phyloP scores from a whole-genome alignment of 2,888 invertebrate species.

The Aphodius sticticus region DNA sequence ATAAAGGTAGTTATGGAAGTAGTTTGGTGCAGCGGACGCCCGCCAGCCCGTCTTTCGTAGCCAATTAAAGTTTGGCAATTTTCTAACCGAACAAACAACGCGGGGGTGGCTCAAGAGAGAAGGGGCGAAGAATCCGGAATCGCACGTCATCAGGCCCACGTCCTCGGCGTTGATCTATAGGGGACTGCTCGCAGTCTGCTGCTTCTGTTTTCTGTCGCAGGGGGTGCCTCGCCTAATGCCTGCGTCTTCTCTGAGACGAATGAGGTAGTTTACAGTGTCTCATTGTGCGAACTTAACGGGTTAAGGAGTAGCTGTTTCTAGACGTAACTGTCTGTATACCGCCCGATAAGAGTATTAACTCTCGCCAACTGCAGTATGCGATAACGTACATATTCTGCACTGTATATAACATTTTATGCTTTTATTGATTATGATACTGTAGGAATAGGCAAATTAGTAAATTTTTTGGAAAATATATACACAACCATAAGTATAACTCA shows the following conservation, averaged over 20 bases:
- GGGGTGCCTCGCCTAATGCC: conserved; percentile 21
- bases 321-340: conserved; percentile 12
- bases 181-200: background rate
- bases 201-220: conserved; percentile 14
- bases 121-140: conserved; percentile 27
- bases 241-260: conserved; percentile 15
- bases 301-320: conserved; percentile 11
- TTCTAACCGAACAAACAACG: conserved; percentile 47
- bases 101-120: conserved; percentile 34
- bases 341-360: conserved; percentile 22
- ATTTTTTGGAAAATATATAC: too few species aligned
- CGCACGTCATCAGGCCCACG: conserved; percentile 26
- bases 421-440: too few species aligned
- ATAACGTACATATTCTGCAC: background rate
- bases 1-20: conserved; percentile 43
- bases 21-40: conserved; percentile 40
- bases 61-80: conserved; percentile 52
- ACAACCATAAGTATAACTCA: too few species aligned
- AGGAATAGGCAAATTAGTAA: too few species aligned
- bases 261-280: conserved; percentile 22
- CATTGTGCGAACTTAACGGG: conserved; percentile 22
- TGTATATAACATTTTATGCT: background rate
- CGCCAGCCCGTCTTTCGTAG: conserved; percentile 39
- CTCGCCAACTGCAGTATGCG: background rate
- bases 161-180: conserved; percentile 16